Evolutionary conservation across 2,113 vertebrate genomes (phyloP), one percentile per base, ranked within the genome.

Genomic region (Dromaius novaehollandiae): DNA sequence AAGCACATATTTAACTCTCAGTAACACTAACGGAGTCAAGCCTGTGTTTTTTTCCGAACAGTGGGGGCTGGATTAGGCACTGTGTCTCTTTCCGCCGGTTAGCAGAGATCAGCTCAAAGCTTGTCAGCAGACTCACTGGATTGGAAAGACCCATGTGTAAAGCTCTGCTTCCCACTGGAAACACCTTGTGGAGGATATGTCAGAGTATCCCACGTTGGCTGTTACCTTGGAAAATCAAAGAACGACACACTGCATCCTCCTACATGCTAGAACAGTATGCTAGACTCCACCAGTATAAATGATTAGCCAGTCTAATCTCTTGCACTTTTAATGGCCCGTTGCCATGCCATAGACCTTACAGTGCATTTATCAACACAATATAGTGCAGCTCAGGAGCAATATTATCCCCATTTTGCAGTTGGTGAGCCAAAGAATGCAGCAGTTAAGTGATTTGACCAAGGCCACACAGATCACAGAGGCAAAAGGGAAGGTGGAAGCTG

Each of bases 41-140:
- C 18, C 26, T 14, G 22, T 3, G 13, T 19, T 11, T 19, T 74
- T 81, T 25, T 38, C 13, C 38, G 50, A 68, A 18, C 11, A 46
- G 44, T 2, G 53, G 28, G 14, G 9, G 26, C 46, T 70, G 66
- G 46, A 36, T 70, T 74, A 1, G 5, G 77, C 16, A 42, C 30
- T 5, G 56, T 75, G 65, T 32, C 0, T 42, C 22, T 30, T 8
- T 25, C 36, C 17, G 15, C 55, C 19, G 3, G 25, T 22, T 15
- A 13, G 34, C n/a, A 75, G 55, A 42, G 34, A n/a, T 17, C 51
- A 63, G 65, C 70, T 86, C 2, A 2, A 36, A 11, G 12, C 74
- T 26, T 40, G 15, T 44, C 63, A 38, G 0, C 0, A 68, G 58
- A 44, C 22, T 79, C 44, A 20, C 1, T 58, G 11, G 20, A 20